Percentiles rank a stretch among this genome's conserved stretches.
phyloP scores from a whole-genome alignment of 2,888 invertebrate genomes.

The Drosophila kanekoi region DNA sequence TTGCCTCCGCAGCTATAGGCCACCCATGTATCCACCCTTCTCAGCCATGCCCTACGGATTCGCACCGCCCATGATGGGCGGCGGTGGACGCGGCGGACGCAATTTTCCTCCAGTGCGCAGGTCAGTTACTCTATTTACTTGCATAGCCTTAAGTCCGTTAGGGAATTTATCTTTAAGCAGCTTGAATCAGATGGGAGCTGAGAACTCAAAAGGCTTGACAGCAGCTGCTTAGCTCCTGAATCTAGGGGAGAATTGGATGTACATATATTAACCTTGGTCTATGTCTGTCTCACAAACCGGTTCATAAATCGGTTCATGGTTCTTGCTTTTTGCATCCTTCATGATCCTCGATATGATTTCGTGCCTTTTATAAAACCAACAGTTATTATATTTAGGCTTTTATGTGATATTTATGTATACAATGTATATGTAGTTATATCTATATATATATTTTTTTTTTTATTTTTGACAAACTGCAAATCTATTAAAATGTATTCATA shows the following conservation, averaged over 20 bases:
- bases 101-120: conserved; percentile 69
- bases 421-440: too few species aligned
- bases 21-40: conserved; percentile 83
- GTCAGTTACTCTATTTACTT: conserved; percentile 47
- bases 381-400: too few species aligned
- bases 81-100: conserved; percentile 85
- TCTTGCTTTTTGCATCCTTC: neutral
- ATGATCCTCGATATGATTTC: neutral
- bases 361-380: too few species aligned
- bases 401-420: too few species aligned
- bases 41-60: conserved; percentile 86
- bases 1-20: conserved; percentile 72
- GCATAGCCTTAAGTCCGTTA: conserved; percentile 14
- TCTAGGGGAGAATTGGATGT: neutral
- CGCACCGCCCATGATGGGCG: conserved; percentile 86
- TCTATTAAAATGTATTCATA: too few species aligned
- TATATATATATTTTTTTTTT: too few species aligned
- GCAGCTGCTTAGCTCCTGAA: neutral
- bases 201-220: neutral
- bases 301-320: neutral
- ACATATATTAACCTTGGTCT: conserved; percentile 1
- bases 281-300: conserved; percentile 7
- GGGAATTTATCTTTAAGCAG: neutral
- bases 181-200: neutral
- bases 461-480: too few species aligned